Conservation (phyloP, 1,140 invertebrate species). For the Idris sp. region DNA sequence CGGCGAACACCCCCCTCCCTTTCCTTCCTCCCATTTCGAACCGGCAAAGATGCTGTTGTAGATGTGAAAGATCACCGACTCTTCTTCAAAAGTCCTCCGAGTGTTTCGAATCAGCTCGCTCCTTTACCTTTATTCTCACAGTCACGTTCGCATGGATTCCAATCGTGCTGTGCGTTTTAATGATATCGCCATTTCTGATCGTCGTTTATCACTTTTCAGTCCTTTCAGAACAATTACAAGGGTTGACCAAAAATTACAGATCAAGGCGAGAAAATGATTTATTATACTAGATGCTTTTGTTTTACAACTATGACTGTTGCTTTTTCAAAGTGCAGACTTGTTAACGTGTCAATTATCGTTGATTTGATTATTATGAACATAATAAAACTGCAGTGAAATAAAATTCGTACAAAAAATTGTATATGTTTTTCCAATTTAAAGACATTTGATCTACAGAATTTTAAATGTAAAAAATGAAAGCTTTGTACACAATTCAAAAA, state of each 20-base stretch:
- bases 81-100: constrained; percentile 40
- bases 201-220: constrained; percentile 27
- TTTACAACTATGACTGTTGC: too few relatives aligned
- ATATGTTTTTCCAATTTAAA: too few relatives aligned
- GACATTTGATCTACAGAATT: too few relatives aligned
- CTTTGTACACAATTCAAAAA: too few relatives aligned
- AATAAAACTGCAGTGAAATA: too few relatives aligned
- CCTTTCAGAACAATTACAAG: constrained; percentile 9
- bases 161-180: constrained; percentile 16
- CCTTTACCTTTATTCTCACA: constrained; percentile 10
- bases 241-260: constrained; percentile 19
- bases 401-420: too few relatives aligned
- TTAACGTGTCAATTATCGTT: too few relatives aligned
- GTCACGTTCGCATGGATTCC: constrained; percentile 25
- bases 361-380: too few relatives aligned
- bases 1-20: not conserved
- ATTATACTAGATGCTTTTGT: constrained; percentile 5
- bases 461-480: too few relatives aligned
- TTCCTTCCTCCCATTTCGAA: not conserved
- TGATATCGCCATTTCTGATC: not conserved
- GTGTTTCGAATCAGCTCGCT: constrained; percentile 28
- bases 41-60: constrained; percentile 26
- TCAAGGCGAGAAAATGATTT: constrained; percentile 29
- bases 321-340: too few relatives aligned
- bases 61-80: constrained; percentile 21